Base-by-base conservation (phyloP, 1,140 invertebrate genomes). In the Protaetia brevitarsis region DNA sequence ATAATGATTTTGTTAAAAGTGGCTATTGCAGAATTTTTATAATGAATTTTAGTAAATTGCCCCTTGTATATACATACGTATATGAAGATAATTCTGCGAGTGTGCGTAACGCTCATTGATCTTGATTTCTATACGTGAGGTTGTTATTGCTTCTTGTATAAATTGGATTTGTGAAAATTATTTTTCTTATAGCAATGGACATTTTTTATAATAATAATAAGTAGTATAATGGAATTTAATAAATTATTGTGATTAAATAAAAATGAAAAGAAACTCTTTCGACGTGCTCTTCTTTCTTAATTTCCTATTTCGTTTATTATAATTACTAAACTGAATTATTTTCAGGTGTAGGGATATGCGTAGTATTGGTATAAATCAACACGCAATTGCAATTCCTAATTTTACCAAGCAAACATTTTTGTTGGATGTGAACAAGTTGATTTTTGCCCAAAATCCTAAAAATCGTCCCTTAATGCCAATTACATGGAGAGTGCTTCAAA, bases 171-270 rank as follows among this genome's bases (percentile, higher is more conserved):
- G 29, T 31, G 57, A 59, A 29, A 31, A 59, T 59, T 59, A 59
- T 59, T 59, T 59, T 59, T 59, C 57, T 10, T 59, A 59, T 59
- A 29, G 57, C 29, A 59, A 28, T 13, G 57, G 41, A 51, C 41
- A 59, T 28, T 59, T 59, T 59, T 59, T 59, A 59, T 59, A 59
- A 59, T 59, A n/a, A n/a, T n/a, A 59, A 31, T 28, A 29, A 59
- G 57, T 59, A 28, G 29, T n/a, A 59, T 59, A 59, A 59, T 29
- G 26, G 57, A 59, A 59, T 59, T 59, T 59, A 59, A 59, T 59
- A 59, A 59, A 59, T 59, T 59, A 59, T 59, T 59, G 57, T 59
- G 57, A 59, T 59, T 28, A 59, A 34, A n/a, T n/a, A 6, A 51
- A 51, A 51, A 51, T 13, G 41, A 16, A 51, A 51, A 51, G 41